Percentiles rank a stretch among this genome's conserved stretches.
phyloP scores from a whole-genome alignment of 2,113 vertebrate species.

The Platanista minor region DNA sequence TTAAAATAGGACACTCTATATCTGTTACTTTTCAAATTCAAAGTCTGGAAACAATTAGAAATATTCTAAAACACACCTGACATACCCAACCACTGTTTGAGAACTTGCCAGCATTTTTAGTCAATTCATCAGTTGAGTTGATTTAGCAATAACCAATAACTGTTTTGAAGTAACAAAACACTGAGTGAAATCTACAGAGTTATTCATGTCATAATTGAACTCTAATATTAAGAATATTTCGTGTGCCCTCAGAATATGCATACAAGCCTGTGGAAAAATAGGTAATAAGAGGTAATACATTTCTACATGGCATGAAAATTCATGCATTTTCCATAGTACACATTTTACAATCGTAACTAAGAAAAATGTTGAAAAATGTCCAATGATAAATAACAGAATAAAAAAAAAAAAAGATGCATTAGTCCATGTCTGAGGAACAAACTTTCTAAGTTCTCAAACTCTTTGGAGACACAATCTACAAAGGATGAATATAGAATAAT shows the following conservation, averaged over 20 bases:
- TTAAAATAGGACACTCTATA: not conserved
- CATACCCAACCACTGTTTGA: not conserved
- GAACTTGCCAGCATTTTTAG: not conserved
- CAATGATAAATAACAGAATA: not conserved
- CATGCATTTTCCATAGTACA: not conserved
- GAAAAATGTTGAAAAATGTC: not conserved
- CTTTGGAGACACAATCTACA: not conserved
- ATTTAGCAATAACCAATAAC: not conserved
- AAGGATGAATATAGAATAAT: not conserved
- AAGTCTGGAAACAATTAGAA: not conserved
- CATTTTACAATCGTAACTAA: not conserved
- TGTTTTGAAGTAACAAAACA: not conserved
- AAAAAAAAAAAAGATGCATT: not conserved
- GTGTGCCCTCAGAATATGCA: not conserved
- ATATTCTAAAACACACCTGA: not conserved
- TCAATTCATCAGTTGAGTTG: not conserved
- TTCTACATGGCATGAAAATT: not conserved
- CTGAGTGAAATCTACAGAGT: not conserved
- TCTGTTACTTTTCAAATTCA: not conserved
- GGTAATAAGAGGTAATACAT: not conserved
- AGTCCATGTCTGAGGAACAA: not conserved
- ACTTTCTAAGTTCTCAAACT: not conserved
- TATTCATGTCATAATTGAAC: not conserved
- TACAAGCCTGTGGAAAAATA: not conserved
- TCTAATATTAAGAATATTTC: not conserved